phyloP scores from a whole-genome alignment of 2,797 vertebrate genomes.

The Allobates femoralis region DNA sequence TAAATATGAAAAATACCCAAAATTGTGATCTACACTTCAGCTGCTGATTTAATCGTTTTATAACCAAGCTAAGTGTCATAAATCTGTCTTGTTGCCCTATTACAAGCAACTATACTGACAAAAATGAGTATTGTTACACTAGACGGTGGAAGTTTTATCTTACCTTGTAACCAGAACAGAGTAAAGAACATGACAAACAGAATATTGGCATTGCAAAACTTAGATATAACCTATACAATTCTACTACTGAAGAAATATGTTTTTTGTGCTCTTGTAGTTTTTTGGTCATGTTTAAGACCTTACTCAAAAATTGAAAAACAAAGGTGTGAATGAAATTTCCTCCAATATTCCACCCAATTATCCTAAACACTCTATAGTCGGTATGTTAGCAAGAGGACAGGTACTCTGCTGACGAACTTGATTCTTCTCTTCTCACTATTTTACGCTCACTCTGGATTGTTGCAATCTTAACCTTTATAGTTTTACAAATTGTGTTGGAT shows the following conservation, averaged over 20 bases:
- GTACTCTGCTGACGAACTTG: not conserved
- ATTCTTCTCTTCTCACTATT: no score
- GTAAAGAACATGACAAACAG: not conserved
- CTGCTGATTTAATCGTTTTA: not conserved
- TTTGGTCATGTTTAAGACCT: conserved; percentile 71
- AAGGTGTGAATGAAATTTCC: not conserved
- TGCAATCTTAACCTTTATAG: no score
- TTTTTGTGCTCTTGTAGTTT: conserved; percentile 73
- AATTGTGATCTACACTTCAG: not conserved
- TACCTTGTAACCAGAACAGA: conserved; percentile 1
- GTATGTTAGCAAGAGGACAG: not conserved
- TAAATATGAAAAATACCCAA: not conserved
- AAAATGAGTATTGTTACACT: not conserved
- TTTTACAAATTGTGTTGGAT: no score
- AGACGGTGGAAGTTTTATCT: not conserved
- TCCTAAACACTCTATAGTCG: not conserved
- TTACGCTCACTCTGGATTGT: no score
- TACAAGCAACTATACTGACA: not conserved
- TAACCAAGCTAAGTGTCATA: not conserved
- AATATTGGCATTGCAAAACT: conserved; percentile 27
- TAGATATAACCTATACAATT: not conserved
- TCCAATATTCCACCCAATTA: no score
- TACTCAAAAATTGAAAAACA: not conserved
- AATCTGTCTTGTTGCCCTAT: not conserved
- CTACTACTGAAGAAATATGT: conserved; percentile 67